Base-by-base conservation (phyloP, 1,140 invertebrate genomes). In the Antheraea mylitta region DNA sequence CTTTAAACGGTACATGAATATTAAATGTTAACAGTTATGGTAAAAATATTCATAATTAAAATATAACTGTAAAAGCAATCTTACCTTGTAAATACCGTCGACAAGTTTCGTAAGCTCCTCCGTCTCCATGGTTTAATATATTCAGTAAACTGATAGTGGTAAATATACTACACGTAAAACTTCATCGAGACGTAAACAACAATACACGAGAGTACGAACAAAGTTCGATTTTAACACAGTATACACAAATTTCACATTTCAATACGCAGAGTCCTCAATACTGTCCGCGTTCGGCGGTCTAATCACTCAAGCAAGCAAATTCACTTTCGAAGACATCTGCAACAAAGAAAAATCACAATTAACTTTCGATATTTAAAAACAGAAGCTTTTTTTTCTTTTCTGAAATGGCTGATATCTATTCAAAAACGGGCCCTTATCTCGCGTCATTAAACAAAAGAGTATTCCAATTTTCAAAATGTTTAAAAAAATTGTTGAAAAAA, bases 81-180 rank as follows among this genome's bases (percentile, higher is more conserved):
- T 94, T 93, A 97, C 96, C 95, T 97, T 97, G 88, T 97, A 97
- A 81, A 97, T 97, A 79, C 96, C 96, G 93, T 97, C 96, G 75
- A 97, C 96, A 77, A 97, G 95, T 93, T 96, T 97, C 79, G 96
- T 97, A 76, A 97, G 95, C 93, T 97, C 96, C 91, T 97, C 96
- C 77, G 96, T 96, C 93, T 97, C 96, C 96, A 97, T 97, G 72
- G 74, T 73, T 81, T 79, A 67, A 78, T 74, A 81, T 82, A 80
- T 80, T 84, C 77, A 84, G 67, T 74, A 70, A 74, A 73, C 66
- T 66, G 74, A 81, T 74, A 74, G 64, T 76, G 78, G 76, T 76
- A 58, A 77, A 71, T 73, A 74, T 76, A 81, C 86, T 85, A 90
- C 85, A 89, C 87, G 76, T 79, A 79, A 83, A 84, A 83, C 86